Evolutionary conservation across 2,888 invertebrate species (phyloP).

Genomic region (Volucella bombylans): DNA sequence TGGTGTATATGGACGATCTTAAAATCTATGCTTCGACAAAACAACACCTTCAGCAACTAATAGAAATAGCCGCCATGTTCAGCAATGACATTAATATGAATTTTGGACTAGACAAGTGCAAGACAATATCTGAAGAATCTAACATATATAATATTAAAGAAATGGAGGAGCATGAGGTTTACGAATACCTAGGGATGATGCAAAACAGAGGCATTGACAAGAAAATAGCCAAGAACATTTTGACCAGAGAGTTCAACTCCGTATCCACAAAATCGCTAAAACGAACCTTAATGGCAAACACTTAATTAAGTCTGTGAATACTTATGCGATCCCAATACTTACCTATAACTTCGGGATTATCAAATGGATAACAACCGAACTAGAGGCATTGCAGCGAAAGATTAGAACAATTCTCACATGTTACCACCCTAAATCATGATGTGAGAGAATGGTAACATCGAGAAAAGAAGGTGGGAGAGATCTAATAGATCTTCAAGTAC

Average conservation of each 20-base stretch:
- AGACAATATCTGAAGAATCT: neutral
- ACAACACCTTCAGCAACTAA: too few relatives aligned
- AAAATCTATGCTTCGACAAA: too few relatives aligned
- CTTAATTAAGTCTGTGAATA: constrained; percentile 45
- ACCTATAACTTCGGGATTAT: constrained; percentile 27
- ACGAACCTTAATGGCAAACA: constrained; percentile 20
- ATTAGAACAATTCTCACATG: constrained; percentile 35
- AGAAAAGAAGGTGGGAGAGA: too few relatives aligned
- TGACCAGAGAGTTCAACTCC: constrained; percentile 38
- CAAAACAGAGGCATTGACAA: constrained; percentile 39
- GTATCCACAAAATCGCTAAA: neutral
- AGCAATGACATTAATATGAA: constrained; percentile 38
- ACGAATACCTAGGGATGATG: neutral
- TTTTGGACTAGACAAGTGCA: constrained; percentile 17
- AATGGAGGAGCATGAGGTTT: constrained; percentile 36
- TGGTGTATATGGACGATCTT: too few relatives aligned
- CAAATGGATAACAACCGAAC: constrained; percentile 14
- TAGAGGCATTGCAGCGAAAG: constrained; percentile 29
- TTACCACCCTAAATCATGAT: too few relatives aligned
- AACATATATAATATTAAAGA: constrained; percentile 7
- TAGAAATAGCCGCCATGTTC: too few relatives aligned
- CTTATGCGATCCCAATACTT: constrained; percentile 40
- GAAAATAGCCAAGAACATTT: constrained; percentile 27
- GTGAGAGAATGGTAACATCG: too few relatives aligned
- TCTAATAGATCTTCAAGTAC: too few relatives aligned